Base-by-base conservation (phyloP, 2,113 vertebrate species). In the Petroica traversi region DNA sequence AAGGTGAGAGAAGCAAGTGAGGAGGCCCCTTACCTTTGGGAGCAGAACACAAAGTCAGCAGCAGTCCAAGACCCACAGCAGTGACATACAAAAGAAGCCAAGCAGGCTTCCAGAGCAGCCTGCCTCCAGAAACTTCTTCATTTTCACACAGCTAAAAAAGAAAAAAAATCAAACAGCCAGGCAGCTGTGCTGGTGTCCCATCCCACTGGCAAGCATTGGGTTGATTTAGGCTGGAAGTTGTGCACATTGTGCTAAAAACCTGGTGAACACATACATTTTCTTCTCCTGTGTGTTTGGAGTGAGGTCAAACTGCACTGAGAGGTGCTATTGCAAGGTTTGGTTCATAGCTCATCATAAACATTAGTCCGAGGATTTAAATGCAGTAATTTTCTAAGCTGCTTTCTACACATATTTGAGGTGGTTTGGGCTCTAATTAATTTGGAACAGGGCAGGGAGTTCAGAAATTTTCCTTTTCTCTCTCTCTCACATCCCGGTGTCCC, bases 351-450 rank as follows among this genome's bases (percentile, higher is more conserved):
- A 29, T 38, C 34, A 24, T 26, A 25, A 80, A 52, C 16, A 67
- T 72, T 8, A 45, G 11, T n/a, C 79, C 36, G 66, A 81, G 49
- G 43, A 20, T 64, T 84, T 59, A 89, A 91, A 91, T 49, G 78
- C 46, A 41, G n/a, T 40, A 85, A 78, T 82, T 92, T 94, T 82
- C 77, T 73, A 78, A 72, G 72, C 62, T 75, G 55, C 46, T 81
- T 84, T 82, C 74, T 79, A 61, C 46, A 76, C 1, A 1, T 55
- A 78, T 41, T 64, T 74, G 61, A 93, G 61, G 88, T 85, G 25
- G 26, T 6, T 94, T 92, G 38, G 76, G 82, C 77, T 86, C 85
- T 95, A 95, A 95, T 93, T 93, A 95, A 95, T 96, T 93, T 90
- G 73, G 90, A 94, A 86, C 82, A 93, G 68, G 73, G 59, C 78